Evolutionary conservation across 2,888 invertebrate genomes (phyloP).

Genomic region (Kuschelorhynchus macadamiae): DNA sequence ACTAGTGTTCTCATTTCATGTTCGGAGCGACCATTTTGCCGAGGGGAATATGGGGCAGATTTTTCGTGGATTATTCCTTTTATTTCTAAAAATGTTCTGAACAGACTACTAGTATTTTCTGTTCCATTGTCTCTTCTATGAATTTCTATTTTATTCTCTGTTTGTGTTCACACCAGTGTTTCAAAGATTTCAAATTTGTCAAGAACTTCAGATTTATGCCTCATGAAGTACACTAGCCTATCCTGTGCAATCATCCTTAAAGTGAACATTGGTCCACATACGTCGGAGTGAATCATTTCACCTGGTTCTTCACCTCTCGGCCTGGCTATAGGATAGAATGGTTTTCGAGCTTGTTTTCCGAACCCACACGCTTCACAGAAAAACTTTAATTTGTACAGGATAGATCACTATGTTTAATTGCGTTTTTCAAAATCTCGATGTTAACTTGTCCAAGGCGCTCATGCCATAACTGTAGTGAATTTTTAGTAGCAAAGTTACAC

Average conservation of each 20-base stretch:
- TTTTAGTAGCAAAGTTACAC: conserved; percentile 18
- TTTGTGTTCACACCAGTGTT: conserved; percentile 17
- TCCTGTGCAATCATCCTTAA: too few species aligned
- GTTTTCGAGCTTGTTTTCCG: conserved; percentile 26
- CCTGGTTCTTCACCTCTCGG: neutral
- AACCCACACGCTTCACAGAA: conserved; percentile 30
- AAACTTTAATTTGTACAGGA: neutral
- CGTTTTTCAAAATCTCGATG: conserved; percentile 19
- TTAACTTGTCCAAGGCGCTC: conserved; percentile 31
- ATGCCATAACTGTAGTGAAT: conserved; percentile 26
- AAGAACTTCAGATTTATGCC: conserved; percentile 18
- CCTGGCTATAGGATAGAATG: conserved; percentile 6
- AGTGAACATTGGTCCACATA: too few species aligned
- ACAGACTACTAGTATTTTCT: conserved; percentile 24
- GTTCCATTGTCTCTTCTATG: conserved; percentile 32
- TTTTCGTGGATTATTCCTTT: conserved; percentile 28
- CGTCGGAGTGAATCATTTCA: too few species aligned
- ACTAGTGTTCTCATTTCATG: conserved; percentile 12
- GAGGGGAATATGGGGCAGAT: conserved; percentile 26
- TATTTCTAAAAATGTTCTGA: conserved; percentile 18
- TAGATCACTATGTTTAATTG: neutral
- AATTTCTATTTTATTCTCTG: conserved; percentile 23
- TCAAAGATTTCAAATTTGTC: conserved; percentile 28
- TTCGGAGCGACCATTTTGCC: conserved; percentile 36
- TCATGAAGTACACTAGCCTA: conserved; percentile 3